Conservation (phyloP, 2,888 invertebrate genomes). For the Drosophila nr. fundita region DNA sequence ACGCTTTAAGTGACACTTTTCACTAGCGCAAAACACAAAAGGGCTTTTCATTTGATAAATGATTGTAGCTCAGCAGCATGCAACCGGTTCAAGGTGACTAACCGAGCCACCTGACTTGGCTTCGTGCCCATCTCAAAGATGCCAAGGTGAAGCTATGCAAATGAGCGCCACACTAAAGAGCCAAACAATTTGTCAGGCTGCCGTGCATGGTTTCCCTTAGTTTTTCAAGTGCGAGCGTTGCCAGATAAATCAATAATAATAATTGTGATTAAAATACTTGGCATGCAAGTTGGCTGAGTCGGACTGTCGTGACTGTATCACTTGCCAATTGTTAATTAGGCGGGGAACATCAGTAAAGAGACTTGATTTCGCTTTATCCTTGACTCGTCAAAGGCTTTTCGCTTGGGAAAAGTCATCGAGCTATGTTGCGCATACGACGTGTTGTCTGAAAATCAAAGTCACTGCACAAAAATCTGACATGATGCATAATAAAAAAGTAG, state of each 20-base stretch:
- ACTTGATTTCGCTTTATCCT: slow-evolving; percentile 1
- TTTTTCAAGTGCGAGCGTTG: slow-evolving; percentile 43
- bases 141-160: slow-evolving; percentile 68
- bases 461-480: slow-evolving; percentile 48
- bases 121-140: slow-evolving; percentile 24
- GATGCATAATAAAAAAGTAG: slow-evolving; percentile 18
- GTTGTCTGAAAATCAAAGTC: slow-evolving; percentile 44
- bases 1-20: slow-evolving; percentile 34
- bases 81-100: slow-evolving; percentile 70
- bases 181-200: slow-evolving; percentile 70
- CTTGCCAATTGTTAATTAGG: slow-evolving; percentile 53
- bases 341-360: slow-evolving; percentile 52
- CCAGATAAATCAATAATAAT: slow-evolving; percentile 61
- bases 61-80: slow-evolving; percentile 31
- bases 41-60: slow-evolving; percentile 71
- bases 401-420: slow-evolving; percentile 13
- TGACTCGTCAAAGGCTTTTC: slow-evolving; percentile 43
- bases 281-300: slow-evolving; percentile 34
- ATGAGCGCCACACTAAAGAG: slow-evolving; percentile 41
- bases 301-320: slow-evolving; percentile 49
- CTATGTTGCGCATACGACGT: not conserved
- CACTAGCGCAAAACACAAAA: slow-evolving; percentile 33
- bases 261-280: slow-evolving; percentile 69
- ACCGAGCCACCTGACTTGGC: slow-evolving; percentile 43
- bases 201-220: not conserved